Evolutionary conservation across 2,797 vertebrate species (phyloP).

Genomic region (Hoplostethus atlanticus): DNA sequence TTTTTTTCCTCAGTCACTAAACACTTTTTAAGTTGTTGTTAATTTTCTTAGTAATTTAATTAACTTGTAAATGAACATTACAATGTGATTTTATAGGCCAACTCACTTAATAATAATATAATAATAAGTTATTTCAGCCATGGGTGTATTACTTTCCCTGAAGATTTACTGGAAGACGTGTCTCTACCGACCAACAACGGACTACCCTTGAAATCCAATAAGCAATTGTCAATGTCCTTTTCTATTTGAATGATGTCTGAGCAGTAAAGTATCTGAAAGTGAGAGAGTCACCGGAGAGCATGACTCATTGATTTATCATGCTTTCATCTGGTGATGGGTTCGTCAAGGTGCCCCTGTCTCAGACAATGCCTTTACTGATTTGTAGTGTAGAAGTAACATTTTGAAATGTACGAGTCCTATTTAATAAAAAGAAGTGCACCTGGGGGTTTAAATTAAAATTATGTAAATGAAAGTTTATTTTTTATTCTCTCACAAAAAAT

Average conservation of each 20-base stretch:
- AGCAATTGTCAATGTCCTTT: slow-evolving; percentile 36
- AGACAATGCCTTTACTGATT: slow-evolving; percentile 45
- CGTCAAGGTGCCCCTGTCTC: slow-evolving; percentile 67
- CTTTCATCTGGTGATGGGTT: slow-evolving; percentile 56
- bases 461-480: slow-evolving; percentile 25
- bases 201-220: slow-evolving; percentile 58
- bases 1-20: slow-evolving; percentile 38
- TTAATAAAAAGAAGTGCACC: slow-evolving; percentile 23
- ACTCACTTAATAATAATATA: neutral
- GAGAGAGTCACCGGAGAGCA: slow-evolving; percentile 29
- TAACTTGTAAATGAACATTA: neutral
- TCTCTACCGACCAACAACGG: neutral
- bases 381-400: slow-evolving; percentile 19
- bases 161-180: slow-evolving; percentile 21
- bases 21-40: slow-evolving; percentile 2
- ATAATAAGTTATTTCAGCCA: too few species aligned
- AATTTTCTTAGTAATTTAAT: neutral
- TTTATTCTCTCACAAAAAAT: neutral
- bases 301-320: slow-evolving; percentile 59
- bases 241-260: slow-evolving; percentile 47
- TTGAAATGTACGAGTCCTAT: slow-evolving; percentile 37
- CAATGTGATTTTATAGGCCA: neutral
- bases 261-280: slow-evolving; percentile 55
- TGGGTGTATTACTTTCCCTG: neutral
- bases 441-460: slow-evolving; percentile 18